Conservation (phyloP, 2,113 vertebrate genomes). For the Camelus dromedarius region DNA sequence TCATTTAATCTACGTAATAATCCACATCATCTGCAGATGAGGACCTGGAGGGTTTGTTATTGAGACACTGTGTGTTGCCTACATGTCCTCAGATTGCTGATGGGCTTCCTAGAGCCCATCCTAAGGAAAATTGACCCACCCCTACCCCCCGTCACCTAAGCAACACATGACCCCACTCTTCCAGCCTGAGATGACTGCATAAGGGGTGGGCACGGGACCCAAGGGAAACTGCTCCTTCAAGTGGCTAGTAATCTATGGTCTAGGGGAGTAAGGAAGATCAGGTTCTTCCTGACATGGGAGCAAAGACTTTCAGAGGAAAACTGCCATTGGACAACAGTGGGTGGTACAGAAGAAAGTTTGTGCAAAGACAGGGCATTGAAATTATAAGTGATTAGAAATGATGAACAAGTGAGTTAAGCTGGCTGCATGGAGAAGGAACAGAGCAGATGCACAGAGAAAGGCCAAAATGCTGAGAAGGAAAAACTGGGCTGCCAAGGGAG, state of each 20-base stretch:
- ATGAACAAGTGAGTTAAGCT: background rate
- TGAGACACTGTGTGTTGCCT: background rate
- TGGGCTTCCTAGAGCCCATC: background rate
- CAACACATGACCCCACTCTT: background rate
- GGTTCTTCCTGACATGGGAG: background rate
- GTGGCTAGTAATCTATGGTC: background rate
- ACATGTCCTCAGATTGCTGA: background rate
- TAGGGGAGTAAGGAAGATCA: background rate
- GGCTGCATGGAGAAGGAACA: background rate
- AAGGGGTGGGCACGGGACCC: accelerated
- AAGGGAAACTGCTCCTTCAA: background rate
- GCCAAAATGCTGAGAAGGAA: background rate
- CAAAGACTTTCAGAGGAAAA: slow-evolving; percentile 10
- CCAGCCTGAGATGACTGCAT: background rate
- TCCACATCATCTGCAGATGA: background rate
- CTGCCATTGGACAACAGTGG: too few relatives aligned
- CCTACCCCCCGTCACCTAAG: background rate
- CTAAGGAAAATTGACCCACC: background rate
- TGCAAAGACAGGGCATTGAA: background rate
- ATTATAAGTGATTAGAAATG: background rate
- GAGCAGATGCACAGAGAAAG: background rate
- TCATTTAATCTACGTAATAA: background rate
- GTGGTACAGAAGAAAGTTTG: background rate
- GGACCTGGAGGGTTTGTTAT: background rate
- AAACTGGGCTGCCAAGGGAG: background rate